Evolutionary conservation across 1,140 invertebrate species (phyloP).

Genomic region (Diprion similis): DNA sequence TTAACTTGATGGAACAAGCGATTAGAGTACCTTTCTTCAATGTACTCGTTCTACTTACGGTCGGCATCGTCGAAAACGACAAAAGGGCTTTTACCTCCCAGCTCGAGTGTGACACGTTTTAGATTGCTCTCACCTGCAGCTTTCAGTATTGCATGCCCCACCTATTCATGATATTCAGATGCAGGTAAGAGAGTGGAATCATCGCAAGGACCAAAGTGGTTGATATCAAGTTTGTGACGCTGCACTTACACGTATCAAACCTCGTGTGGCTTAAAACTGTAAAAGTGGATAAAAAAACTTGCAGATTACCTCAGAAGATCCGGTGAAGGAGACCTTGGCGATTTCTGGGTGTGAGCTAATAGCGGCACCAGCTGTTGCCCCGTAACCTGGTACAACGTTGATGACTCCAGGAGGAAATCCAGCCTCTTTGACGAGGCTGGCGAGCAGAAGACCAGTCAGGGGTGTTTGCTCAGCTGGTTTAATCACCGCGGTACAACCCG

Average conservation of each 20-base stretch:
- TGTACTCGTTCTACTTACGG: conserved; percentile 29
- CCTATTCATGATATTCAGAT: conserved; percentile 17
- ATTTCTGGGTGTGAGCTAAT: conserved; percentile 70
- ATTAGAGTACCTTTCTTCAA: not conserved
- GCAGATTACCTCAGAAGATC: conserved; percentile 56
- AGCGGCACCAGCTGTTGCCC: conserved; percentile 72
- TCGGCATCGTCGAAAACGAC: conserved; percentile 75
- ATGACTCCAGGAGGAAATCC: conserved; percentile 76
- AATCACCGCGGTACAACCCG: conserved; percentile 72
- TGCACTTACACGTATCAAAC: too few relatives aligned
- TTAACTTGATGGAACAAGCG: not conserved
- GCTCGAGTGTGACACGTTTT: conserved; percentile 76
- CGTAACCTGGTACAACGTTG: conserved; percentile 70
- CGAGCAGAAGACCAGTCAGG: conserved; percentile 73
- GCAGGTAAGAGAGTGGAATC: too few relatives aligned
- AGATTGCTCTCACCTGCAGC: conserved; percentile 72
- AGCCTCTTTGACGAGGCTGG: conserved; percentile 69
- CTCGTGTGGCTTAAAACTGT: too few relatives aligned
- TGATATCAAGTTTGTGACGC: too few relatives aligned
- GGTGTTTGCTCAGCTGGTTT: conserved; percentile 84
- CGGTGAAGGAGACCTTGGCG: conserved; percentile 78
- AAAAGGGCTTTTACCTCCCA: conserved; percentile 79
- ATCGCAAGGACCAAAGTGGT: too few relatives aligned
- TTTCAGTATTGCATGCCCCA: conserved; percentile 71
- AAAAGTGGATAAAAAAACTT: too few relatives aligned